Percentiles rank a stretch among this genome's conserved stretches.
These are phyloP conservation scores for Enteromius mattozi DNA, from an alignment of 2,797 vertebrate genomes.

Conservation along the genomic window DNA sequence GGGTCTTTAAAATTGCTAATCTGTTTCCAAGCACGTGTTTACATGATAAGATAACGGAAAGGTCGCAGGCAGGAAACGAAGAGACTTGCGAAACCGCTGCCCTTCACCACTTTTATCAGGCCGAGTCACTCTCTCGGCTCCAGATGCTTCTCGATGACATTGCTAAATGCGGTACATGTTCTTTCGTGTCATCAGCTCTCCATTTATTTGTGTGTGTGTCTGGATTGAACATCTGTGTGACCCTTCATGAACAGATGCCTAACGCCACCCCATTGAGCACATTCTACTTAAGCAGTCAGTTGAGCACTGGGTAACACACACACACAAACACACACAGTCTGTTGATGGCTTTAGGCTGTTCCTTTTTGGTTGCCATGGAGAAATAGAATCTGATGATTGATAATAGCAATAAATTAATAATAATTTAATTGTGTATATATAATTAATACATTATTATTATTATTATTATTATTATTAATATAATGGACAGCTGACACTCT, in stretches of 20 bases:
- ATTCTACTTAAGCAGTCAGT: conserved; percentile 67
- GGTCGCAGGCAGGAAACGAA: conserved; percentile 37
- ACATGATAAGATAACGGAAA: conserved; percentile 47
- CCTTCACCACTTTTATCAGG: conserved; percentile 6
- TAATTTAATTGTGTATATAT: neutral
- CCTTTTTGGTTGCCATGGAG: conserved; percentile 40
- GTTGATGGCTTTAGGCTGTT: conserved; percentile 19
- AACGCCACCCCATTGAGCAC: conserved; percentile 66
- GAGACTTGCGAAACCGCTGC: neutral
- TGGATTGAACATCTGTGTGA: conserved; percentile 72
- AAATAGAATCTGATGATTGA: conserved; percentile 7
- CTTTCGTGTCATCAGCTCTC: conserved; percentile 39
- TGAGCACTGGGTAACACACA: conserved; percentile 38
- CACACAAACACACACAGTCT: neutral
- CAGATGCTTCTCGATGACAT: conserved; percentile 45
- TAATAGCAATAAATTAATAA: neutral
- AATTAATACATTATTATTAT: neutral
- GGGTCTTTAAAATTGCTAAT: conserved; percentile 62
- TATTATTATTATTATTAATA: neutral
- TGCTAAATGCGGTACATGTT: conserved; percentile 39
- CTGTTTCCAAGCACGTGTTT: conserved; percentile 60
- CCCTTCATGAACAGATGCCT: conserved; percentile 68
- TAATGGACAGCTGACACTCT: too few species aligned
- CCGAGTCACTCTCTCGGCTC: neutral
- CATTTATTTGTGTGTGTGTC: conserved; percentile 49